These are phyloP conservation scores for Drosophila tanythrix DNA, from an alignment of 2,888 invertebrate species.

Conservation along the genomic window DNA sequence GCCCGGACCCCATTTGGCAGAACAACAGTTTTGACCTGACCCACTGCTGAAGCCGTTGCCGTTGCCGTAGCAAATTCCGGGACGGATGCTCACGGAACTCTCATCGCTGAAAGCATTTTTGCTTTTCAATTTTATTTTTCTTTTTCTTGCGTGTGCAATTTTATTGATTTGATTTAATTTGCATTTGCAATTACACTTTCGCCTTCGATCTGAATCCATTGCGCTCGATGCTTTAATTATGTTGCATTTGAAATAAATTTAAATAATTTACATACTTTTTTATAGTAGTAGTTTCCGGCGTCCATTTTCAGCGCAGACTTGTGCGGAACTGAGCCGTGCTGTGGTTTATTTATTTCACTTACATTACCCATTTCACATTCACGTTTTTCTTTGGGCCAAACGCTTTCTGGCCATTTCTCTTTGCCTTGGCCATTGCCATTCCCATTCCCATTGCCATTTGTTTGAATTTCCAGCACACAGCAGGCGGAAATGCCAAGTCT, in stretches of 20 bases:
- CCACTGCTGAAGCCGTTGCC: background rate
- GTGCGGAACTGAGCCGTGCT: slow-evolving; percentile 63
- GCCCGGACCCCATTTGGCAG: background rate
- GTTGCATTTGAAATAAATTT: background rate
- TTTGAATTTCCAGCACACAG: slow-evolving; percentile 21
- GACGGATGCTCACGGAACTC: slow-evolving; percentile 2
- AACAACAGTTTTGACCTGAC: slow-evolving; percentile 38
- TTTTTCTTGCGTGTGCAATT: slow-evolving; percentile 48
- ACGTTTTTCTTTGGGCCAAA: slow-evolving; percentile 32
- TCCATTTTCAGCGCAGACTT: slow-evolving; percentile 73
- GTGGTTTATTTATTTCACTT: slow-evolving; percentile 58
- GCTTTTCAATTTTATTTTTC: slow-evolving; percentile 14
- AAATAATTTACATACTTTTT: slow-evolving; percentile 67
- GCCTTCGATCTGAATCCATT: background rate
- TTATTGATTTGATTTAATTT: slow-evolving; percentile 61
- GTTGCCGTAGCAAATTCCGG: background rate
- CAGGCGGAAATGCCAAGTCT: slow-evolving; percentile 52
- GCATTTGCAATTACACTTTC: slow-evolving; percentile 26
- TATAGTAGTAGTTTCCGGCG: slow-evolving; percentile 61
- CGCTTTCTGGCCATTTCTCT: slow-evolving; percentile 54
- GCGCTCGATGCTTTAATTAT: slow-evolving; percentile 37
- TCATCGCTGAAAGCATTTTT: slow-evolving; percentile 7
- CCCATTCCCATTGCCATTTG: slow-evolving; percentile 37
- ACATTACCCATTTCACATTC: slow-evolving; percentile 29
- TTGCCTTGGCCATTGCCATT: slow-evolving; percentile 56